Base-by-base conservation (phyloP, 2,113 vertebrate species). In the Tinamus guttatus region DNA sequence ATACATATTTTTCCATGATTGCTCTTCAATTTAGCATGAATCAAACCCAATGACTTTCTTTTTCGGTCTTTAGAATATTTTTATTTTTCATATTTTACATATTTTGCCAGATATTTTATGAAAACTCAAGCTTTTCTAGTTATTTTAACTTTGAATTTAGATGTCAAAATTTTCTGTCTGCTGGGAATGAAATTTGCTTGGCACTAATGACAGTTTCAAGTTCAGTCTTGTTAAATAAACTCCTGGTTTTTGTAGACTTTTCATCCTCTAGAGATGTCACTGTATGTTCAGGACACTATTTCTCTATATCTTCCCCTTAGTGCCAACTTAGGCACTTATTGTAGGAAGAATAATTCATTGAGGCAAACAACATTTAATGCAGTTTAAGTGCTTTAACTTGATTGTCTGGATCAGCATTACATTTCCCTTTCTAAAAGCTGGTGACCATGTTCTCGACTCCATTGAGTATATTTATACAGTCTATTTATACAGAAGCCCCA, bases 171-270 rank as follows among this genome's bases (percentile, higher is more conserved):
- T 85, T 54, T 87, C 60, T 52, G 3, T 67, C 64, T 77, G 25
- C 17, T 74, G 27, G 4, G 41, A 81, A 19, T 75, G 73, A 95
- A 87, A 47, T 90, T 88, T 73, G 19, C 10, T 52, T 54, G 47
- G 34, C 65, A 68, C 62, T 89, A 90, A 90, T 76, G 65, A 90
- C 51, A 90, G 56, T 90, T 89, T 85, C 28, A 76, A 76, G 47
- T 69, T 34, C 62, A 84, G 0, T 16, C 21, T 95, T 69, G 71
- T 73, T 87, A 90, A 76, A 41, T 28, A 83, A 28, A 38, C 9
- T 81, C 27, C 34, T 84, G 81, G 85, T 92, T 81, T 47, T 34
- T 17, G 47, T 81, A 81, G 38, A 34, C 45, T 71, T 56, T 94
- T 90, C 49, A 93, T 69, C 30, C 80, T 75, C 51, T 78, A 47